These are phyloP conservation scores for Takifugu flavidus DNA, from an alignment of 2,113 vertebrate species.

Conservation along the genomic window DNA sequence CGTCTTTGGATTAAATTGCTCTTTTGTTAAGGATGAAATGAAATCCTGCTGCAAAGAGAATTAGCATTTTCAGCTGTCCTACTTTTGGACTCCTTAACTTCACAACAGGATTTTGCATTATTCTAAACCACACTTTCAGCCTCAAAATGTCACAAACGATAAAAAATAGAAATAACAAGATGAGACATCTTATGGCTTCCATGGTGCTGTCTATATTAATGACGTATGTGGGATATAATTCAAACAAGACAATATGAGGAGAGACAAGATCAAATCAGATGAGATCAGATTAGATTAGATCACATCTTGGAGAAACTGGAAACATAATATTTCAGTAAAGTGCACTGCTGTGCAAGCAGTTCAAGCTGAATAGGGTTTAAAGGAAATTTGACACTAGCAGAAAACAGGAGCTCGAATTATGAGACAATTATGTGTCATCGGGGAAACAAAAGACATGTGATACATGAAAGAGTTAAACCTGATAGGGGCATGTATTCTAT, in stretches of 20 bases:
- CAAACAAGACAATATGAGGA: neutral
- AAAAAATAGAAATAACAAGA: neutral
- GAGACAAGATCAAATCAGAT: slow-evolving; percentile 23
- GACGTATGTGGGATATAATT: slow-evolving; percentile 6
- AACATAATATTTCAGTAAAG: slow-evolving; percentile 15
- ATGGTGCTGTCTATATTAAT: neutral
- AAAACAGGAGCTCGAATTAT: slow-evolving; percentile 9
- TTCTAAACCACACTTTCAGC: slow-evolving; percentile 19
- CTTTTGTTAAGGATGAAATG: slow-evolving; percentile 2
- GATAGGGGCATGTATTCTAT: slow-evolving; percentile 37
- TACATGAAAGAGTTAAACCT: slow-evolving; percentile 37
- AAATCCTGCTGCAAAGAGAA: slow-evolving; percentile 10
- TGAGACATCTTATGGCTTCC: slow-evolving; percentile 5
- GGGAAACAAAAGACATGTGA: slow-evolving; percentile 29
- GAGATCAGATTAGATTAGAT: slow-evolving; percentile 36
- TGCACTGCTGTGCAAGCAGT: neutral
- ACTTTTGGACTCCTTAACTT: slow-evolving; percentile 26
- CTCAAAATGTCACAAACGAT: slow-evolving; percentile 28
- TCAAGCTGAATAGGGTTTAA: slow-evolving; percentile 22
- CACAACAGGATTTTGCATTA: neutral
- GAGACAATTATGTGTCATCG: slow-evolving; percentile 14
- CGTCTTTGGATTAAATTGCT: neutral
- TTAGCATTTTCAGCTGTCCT: slow-evolving; percentile 6
- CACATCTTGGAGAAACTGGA: slow-evolving; percentile 15
- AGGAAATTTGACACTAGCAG: slow-evolving; percentile 27